A percentile compares a stretch with the other conserved stretches of the same genome.
These are phyloP conservation scores for Diabrotica balteata DNA, from an alignment of 2,888 invertebrate genomes.

Conservation along the genomic window DNA sequence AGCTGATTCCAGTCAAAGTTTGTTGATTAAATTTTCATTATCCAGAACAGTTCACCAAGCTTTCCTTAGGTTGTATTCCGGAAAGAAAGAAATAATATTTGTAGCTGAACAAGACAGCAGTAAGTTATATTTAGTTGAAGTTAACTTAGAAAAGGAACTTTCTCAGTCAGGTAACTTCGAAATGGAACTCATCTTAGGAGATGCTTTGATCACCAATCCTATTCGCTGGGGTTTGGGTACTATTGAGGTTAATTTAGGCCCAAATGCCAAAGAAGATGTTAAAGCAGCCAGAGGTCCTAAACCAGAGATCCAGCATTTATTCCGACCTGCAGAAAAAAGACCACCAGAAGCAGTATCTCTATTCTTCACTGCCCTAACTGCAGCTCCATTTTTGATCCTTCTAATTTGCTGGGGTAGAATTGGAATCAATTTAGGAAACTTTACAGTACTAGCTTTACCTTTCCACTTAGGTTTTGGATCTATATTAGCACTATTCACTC, in stretches of 20 bases:
- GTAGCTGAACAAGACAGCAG: slow-evolving; percentile 87
- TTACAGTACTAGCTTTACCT: slow-evolving; percentile 82
- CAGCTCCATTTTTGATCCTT: slow-evolving; percentile 83
- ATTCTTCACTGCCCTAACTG: slow-evolving; percentile 84
- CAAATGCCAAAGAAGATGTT: slow-evolving; percentile 35
- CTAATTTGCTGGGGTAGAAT: slow-evolving; percentile 86
- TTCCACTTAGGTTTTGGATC: slow-evolving; percentile 91
- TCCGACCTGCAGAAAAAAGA: slow-evolving; percentile 90
- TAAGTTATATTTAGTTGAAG: slow-evolving; percentile 86
- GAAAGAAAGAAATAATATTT: slow-evolving; percentile 85
- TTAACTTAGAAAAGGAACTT: slow-evolving; percentile 82
- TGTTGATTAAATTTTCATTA: slow-evolving; percentile 81
- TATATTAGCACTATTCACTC: slow-evolving; percentile 85
- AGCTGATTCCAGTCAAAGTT: slow-evolving; percentile 86
- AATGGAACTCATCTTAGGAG: slow-evolving; percentile 87
- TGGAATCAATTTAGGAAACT: slow-evolving; percentile 84
- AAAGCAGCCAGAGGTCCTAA: slow-evolving; percentile 61
- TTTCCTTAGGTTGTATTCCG: slow-evolving; percentile 80
- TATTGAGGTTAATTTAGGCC: slow-evolving; percentile 68
- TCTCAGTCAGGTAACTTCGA: slow-evolving; percentile 80
- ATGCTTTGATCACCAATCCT: slow-evolving; percentile 88
- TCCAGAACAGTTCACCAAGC: slow-evolving; percentile 78
- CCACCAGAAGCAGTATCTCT: slow-evolving; percentile 89
- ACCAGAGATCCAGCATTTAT: slow-evolving; percentile 78
- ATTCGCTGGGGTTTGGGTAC: slow-evolving; percentile 86